Conservation (phyloP, 2,888 invertebrate genomes). For the Rosalia funebris region DNA sequence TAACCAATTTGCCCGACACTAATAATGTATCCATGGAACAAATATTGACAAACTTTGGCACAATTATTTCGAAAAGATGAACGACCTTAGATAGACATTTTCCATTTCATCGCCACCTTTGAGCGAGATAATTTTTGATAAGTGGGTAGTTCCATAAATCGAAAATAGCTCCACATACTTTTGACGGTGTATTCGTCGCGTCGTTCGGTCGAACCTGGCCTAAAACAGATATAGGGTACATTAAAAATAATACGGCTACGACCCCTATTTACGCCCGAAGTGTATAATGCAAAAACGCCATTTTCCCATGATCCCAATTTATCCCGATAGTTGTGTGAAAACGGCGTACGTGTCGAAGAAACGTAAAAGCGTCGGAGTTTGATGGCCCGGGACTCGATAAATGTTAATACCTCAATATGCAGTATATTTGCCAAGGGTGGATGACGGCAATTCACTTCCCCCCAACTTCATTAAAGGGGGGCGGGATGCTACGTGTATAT, state of each 20-base stretch:
- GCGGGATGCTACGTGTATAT: constrained; percentile 22
- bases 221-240: too few relatives aligned
- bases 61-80: too few relatives aligned
- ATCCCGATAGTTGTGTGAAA: constrained; percentile 50
- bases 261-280: constrained; percentile 21
- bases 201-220: too few relatives aligned
- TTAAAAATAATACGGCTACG: constrained; percentile 21
- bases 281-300: constrained; percentile 35
- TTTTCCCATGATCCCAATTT: constrained; percentile 47
- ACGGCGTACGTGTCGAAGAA: constrained; percentile 52
- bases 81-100: too few relatives aligned
- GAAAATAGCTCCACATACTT: too few relatives aligned
- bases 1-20: too few relatives aligned
- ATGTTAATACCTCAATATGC: constrained; percentile 65
- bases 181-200: too few relatives aligned
- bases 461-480: constrained; percentile 18
- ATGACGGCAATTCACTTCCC: constrained; percentile 46
- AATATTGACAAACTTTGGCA: too few relatives aligned
- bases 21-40: too few relatives aligned
- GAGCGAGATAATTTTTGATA: too few relatives aligned
- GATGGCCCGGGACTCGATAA: constrained; percentile 58
- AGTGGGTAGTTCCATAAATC: too few relatives aligned
- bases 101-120: too few relatives aligned
- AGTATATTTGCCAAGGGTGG: constrained; percentile 62
- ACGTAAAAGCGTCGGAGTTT: constrained; percentile 42